These are phyloP conservation scores for Orius laevigatus DNA, from an alignment of 1,140 invertebrate species.

Conservation along the genomic window DNA sequence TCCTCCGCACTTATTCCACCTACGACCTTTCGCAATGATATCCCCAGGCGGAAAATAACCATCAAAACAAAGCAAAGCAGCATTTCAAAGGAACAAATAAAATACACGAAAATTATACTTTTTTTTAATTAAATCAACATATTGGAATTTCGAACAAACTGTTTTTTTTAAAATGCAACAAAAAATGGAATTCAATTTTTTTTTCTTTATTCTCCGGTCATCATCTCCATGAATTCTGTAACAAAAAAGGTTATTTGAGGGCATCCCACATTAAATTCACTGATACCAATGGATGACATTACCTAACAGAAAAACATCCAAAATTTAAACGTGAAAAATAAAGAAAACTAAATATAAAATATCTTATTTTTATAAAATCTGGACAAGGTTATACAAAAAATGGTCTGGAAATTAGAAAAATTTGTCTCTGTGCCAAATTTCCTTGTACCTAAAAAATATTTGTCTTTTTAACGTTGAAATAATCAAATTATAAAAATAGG, in stretches of 20 bases:
- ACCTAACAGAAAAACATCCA: no score
- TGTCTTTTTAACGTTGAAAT: neutral
- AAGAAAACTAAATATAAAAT: neutral
- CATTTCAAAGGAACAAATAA: neutral
- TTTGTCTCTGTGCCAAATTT: neutral
- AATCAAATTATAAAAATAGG: neutral
- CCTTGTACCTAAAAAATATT: conserved; percentile 1
- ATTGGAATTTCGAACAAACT: neutral
- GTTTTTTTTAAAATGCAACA: neutral
- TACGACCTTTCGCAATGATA: no score
- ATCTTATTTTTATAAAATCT: no score
- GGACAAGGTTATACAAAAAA: neutral
- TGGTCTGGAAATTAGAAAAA: neutral
- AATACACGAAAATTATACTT: neutral
- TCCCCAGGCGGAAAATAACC: no score
- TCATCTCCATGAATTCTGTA: conserved; percentile 24
- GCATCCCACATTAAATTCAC: no score
- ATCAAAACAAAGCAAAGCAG: no score
- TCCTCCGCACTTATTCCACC: no score
- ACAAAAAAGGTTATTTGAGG: no score
- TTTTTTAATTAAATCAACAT: neutral
- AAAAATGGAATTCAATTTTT: neutral
- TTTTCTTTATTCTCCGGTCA: conserved; percentile 21
- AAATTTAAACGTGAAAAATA: neutral
- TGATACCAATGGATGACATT: no score